phyloP scores from a whole-genome alignment of 1,140 invertebrate genomes.

The Branchinecta lynchi region DNA sequence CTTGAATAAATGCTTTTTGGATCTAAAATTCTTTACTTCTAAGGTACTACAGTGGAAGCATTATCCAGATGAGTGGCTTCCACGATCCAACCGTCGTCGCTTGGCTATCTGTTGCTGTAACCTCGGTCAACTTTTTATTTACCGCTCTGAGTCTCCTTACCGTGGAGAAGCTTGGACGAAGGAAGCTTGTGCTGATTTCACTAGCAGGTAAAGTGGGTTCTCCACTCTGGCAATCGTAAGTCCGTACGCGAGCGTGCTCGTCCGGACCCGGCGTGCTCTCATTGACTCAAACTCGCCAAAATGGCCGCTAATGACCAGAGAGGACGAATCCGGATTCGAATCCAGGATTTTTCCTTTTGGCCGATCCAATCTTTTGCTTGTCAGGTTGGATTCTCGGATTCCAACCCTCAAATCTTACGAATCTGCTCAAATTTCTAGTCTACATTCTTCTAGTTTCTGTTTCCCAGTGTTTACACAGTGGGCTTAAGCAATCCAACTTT shows the following conservation, averaged over 20 bases:
- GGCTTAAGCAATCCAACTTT: too few relatives aligned
- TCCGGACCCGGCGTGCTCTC: too few relatives aligned
- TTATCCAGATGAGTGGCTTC: constrained; percentile 46
- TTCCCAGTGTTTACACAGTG: too few relatives aligned
- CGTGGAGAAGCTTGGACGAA: constrained; percentile 43
- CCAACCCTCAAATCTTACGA: too few relatives aligned
- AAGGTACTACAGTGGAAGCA: constrained; percentile 46
- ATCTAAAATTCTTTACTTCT: background rate
- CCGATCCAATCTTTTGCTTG: background rate
- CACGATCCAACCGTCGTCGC: constrained; percentile 38
- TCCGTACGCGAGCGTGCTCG: constrained; percentile 1
- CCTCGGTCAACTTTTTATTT: constrained; percentile 40
- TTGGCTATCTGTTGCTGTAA: constrained; percentile 42
- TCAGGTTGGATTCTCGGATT: background rate
- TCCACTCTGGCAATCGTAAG: background rate
- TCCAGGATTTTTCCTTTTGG: too few relatives aligned
- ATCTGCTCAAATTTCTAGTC: too few relatives aligned
- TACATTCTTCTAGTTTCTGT: too few relatives aligned
- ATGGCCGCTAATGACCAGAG: too few relatives aligned
- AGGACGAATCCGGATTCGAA: background rate
- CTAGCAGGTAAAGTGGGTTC: constrained; percentile 32
- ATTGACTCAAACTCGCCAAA: too few relatives aligned
- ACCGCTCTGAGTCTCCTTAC: constrained; percentile 42
- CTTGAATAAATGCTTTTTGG: too few relatives aligned
- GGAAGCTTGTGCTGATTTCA: constrained; percentile 38